Percentiles rank a stretch among this genome's conserved stretches.
Evolutionary conservation across 2,113 vertebrate species (phyloP).

Genomic region (Penelope pileata): DNA sequence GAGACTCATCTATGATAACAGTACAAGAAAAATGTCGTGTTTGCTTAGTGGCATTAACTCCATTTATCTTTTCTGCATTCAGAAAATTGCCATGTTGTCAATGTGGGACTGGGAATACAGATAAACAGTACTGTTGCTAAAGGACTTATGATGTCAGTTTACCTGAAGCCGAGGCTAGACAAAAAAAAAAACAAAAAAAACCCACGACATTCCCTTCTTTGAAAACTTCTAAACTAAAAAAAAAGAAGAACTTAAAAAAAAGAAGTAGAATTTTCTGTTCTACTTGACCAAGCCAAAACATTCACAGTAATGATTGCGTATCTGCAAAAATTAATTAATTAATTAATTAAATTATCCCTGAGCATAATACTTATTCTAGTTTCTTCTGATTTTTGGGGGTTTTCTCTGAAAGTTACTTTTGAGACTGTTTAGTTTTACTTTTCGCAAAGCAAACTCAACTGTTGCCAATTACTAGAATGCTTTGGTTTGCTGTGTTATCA

Average conservation of each 20-base stretch:
- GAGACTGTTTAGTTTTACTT: not conserved
- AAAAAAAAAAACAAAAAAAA: not conserved
- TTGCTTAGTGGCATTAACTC: constrained; percentile 76
- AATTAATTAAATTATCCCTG: not conserved
- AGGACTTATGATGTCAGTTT: constrained; percentile 21
- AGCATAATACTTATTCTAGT: not conserved
- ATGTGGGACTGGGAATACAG: constrained; percentile 49
- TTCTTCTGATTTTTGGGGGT: not conserved
- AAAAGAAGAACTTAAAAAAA: too few species aligned
- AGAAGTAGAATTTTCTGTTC: too few species aligned
- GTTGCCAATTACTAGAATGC: not conserved
- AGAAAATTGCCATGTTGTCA: constrained; percentile 77
- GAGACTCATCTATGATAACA: constrained; percentile 79
- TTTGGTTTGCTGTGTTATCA: not conserved
- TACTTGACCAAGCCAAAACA: not conserved
- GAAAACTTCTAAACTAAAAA: too few species aligned
- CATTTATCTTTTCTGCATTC: constrained; percentile 73
- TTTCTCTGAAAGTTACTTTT: not conserved
- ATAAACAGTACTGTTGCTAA: constrained; percentile 29
- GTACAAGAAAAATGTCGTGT: constrained; percentile 77
- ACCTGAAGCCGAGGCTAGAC: not conserved
- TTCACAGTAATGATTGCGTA: not conserved
- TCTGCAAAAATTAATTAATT: not conserved
- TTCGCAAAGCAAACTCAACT: not conserved
- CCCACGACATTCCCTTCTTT: not conserved